These are phyloP conservation scores for Menidia menidia DNA, from an alignment of 2,797 vertebrate species.

Conservation along the genomic window DNA sequence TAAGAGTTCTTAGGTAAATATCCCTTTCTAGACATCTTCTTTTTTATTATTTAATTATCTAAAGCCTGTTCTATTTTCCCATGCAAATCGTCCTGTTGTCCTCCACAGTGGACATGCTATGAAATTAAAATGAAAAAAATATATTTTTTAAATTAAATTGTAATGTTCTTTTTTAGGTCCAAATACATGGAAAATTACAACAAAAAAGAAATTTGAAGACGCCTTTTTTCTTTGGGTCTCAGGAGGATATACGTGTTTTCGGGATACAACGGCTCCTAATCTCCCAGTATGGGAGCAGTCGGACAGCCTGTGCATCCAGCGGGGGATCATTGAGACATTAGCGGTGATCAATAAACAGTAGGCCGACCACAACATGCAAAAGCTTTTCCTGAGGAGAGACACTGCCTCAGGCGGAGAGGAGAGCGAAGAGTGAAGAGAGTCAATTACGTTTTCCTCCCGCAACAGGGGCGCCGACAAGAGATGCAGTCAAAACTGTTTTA, in stretches of 20 bases:
- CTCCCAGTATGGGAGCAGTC: slow-evolving; percentile 33
- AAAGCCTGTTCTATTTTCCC: neutral
- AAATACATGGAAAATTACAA: too few species aligned
- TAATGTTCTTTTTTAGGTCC: too few species aligned
- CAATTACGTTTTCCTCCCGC: slow-evolving; percentile 15
- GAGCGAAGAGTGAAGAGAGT: slow-evolving; percentile 16
- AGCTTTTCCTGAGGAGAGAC: slow-evolving; percentile 62
- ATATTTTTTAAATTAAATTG: too few species aligned
- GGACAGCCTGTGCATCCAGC: slow-evolving; percentile 6
- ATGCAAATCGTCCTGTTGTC: too few species aligned
- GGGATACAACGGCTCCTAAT: slow-evolving; percentile 18
- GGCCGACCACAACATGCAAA: slow-evolving; percentile 66
- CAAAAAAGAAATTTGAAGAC: too few species aligned
- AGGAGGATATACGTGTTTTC: slow-evolving; percentile 1
- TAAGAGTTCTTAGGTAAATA: too few species aligned
- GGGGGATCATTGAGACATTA: slow-evolving; percentile 76
- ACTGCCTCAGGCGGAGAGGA: slow-evolving; percentile 64
- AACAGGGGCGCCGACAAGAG: neutral
- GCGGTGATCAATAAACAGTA: slow-evolving; percentile 76
- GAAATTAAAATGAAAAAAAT: too few species aligned
- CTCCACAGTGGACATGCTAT: too few species aligned
- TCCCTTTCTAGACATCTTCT: too few species aligned
- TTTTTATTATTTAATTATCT: too few species aligned
- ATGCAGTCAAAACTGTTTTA: slow-evolving; percentile 1
- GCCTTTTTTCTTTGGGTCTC: too few species aligned